phyloP scores from a whole-genome alignment of 1,140 invertebrate genomes.

The Ostrea edulis region DNA sequence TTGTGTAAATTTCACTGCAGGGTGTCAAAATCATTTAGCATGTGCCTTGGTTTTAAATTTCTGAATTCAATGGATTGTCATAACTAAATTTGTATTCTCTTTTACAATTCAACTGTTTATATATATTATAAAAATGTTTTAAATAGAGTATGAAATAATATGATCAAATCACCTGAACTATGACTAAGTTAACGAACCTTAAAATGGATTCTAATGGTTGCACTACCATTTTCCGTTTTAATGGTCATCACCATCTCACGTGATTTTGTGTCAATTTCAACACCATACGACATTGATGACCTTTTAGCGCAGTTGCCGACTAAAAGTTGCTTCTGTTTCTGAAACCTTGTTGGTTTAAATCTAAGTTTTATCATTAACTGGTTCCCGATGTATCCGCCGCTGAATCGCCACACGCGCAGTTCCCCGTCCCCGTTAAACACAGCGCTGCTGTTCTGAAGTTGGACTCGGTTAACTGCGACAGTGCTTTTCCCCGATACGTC shows the following conservation, averaged over 20 bases:
- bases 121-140: too few species aligned
- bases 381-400: slow-evolving; percentile 1
- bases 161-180: too few species aligned
- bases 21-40: too few species aligned
- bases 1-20: too few species aligned
- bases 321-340: not conserved
- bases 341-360: not conserved
- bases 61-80: too few species aligned
- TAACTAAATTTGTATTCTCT: too few species aligned
- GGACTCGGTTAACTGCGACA: not conserved
- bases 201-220: slow-evolving; percentile 9
- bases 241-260: not conserved
- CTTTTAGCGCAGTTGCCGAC: slow-evolving; percentile 8
- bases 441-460: not conserved
- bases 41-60: too few species aligned
- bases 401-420: slow-evolving; percentile 9
- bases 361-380: not conserved
- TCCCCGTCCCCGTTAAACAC: not conserved
- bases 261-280: not conserved
- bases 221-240: not conserved
- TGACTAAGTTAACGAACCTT: not conserved
- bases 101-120: too few species aligned
- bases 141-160: too few species aligned
- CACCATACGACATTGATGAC: not conserved
- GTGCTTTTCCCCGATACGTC: not conserved